Percentiles rank a stretch among this genome's conserved stretches.
phyloP scores from a whole-genome alignment of 2,113 vertebrate genomes.

The Mustela nigripes region DNA sequence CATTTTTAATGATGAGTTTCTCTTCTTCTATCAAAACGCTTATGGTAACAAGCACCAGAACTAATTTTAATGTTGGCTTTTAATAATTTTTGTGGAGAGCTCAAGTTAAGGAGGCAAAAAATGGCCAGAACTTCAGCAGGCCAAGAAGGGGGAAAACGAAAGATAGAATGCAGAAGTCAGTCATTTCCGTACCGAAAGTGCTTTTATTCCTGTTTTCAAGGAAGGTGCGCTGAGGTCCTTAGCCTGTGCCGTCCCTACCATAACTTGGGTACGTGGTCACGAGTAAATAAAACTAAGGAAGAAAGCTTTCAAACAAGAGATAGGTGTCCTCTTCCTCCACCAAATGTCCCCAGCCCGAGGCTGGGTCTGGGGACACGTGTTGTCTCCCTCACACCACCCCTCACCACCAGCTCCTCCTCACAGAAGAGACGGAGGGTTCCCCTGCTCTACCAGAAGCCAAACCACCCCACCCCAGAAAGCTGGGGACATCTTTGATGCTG shows the following conservation, averaged over 20 bases:
- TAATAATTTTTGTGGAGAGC: slow-evolving; percentile 25
- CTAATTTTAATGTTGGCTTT: slow-evolving; percentile 51
- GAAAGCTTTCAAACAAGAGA: not conserved
- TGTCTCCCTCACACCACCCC: not conserved
- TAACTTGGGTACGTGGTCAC: not conserved
- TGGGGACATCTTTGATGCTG: not conserved
- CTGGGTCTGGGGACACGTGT: not conserved
- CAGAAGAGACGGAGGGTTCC: not conserved
- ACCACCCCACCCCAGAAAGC: not conserved
- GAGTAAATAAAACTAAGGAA: not conserved
- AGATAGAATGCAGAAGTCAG: not conserved
- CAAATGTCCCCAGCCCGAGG: not conserved
- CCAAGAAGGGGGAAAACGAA: not conserved
- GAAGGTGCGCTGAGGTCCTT: not conserved
- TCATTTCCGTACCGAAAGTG: not conserved
- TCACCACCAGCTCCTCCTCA: not conserved
- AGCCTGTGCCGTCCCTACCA: not conserved
- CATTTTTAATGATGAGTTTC: slow-evolving; percentile 47
- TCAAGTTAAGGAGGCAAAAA: not conserved
- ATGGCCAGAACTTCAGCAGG: not conserved
- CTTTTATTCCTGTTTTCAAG: not conserved
- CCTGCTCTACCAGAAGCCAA: not conserved
- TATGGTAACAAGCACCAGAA: slow-evolving; percentile 35
- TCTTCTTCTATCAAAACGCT: slow-evolving; percentile 40
- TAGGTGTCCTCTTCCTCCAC: not conserved